Evolutionary conservation across 1,140 invertebrate species (phyloP), one percentile per base, ranked within the genome.

Genomic region (Heliothis virescens): DNA sequence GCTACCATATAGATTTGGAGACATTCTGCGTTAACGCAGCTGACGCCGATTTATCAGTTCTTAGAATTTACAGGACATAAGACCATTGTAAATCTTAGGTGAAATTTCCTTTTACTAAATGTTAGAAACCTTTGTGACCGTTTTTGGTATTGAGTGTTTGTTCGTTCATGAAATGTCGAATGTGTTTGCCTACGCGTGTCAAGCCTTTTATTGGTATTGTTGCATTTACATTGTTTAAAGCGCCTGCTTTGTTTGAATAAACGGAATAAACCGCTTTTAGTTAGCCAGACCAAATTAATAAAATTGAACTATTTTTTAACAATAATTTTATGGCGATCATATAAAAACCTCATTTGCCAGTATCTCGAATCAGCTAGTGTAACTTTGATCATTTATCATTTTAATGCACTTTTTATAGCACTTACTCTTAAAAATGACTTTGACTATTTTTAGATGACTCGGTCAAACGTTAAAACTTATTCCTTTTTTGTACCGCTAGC

Each of bases 1-100:
- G 34, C 34, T 82, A 11, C 21, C 50, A 41, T 73, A 55, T 50
- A 69, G 53, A 77, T 79, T 63, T 82, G 63, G 59, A 65, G 77
- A 81, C 72, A 82, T 80, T 82, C 72, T 59, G 69, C 65, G 57
- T 41, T 1, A 52, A 50, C 53, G 55, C 83, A 84, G 71, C 80
- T 82, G 86, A 72, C 78, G 62, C 41, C 63, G 72, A 85, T 84
- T 82, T 82, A 82, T 85, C 78, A 79, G 53, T 85, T 84, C 83
- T 82, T 69, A 41, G 83, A 82, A 88, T 83, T 79, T 62, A 72
- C 59, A 26, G 65, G 74, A 85, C 78, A 83, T 83, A 77, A 81
- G 74, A 69, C 72, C 76, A 79, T 85, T 84, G 81, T 79, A 83
- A 81, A 84, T 80, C 81, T 89, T 82, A 85, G 47, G 82, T 84